Conservation (phyloP, 2,888 invertebrate species). For the Apocheima hispidaria region DNA sequence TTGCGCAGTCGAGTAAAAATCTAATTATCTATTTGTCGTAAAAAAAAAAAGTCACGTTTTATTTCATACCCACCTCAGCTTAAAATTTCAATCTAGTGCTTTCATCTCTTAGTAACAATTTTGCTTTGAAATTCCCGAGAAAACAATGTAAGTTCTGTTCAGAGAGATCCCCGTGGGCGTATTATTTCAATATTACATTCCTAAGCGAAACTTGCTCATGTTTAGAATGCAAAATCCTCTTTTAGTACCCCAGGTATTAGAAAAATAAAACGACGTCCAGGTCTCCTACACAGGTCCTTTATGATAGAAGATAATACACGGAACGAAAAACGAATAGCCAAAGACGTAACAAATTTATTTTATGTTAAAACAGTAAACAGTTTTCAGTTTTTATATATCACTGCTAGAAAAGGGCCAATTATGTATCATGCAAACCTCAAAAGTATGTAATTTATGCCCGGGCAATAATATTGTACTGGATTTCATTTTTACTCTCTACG, state of each 20-base stretch:
- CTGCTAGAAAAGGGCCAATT: no score
- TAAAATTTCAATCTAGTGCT: conserved; percentile 7
- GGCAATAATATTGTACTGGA: no score
- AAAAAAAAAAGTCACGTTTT: not conserved
- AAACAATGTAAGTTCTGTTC: conserved; percentile 9
- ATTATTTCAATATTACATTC: conserved; percentile 61
- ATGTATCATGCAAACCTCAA: no score
- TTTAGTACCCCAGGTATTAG: conserved; percentile 67
- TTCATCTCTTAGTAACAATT: conserved; percentile 6
- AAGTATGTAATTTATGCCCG: no score
- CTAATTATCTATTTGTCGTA: no score
- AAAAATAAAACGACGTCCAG: conserved; percentile 68
- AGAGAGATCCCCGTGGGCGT: conserved; percentile 31
- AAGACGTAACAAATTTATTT: no score
- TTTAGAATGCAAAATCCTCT: conserved; percentile 73
- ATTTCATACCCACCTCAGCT: not conserved
- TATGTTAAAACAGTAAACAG: no score
- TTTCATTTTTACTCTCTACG: no score
- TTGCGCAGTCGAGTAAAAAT: no score
- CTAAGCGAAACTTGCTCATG: conserved; percentile 64
- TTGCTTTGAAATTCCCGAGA: conserved; percentile 7
- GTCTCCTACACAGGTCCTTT: not conserved
- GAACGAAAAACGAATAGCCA: not conserved
- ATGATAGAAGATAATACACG: conserved; percentile 21
- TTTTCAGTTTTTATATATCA: no score